phyloP scores from a whole-genome alignment of 64 coral and sea anemone species.

The Porites australiensis region DNA sequence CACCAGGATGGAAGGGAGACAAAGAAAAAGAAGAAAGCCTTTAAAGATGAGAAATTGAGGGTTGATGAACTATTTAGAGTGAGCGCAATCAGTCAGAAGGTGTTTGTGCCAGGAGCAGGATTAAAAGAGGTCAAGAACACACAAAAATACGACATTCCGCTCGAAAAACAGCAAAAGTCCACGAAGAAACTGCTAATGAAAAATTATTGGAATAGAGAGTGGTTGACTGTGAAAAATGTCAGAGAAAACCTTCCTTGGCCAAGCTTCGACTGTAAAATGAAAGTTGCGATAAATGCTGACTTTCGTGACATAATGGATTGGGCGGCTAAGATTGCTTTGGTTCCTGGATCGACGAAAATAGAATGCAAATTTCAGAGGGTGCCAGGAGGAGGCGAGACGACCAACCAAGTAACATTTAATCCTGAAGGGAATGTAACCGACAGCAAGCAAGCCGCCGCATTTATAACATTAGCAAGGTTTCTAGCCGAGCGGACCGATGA shows the following conservation, averaged over 20 bases:
- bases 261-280: neutral
- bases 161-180: too few species aligned
- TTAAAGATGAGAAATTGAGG: neutral
- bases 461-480: constrained; percentile 45
- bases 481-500: constrained; percentile 66
- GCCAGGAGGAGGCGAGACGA: neutral
- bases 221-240: neutral
- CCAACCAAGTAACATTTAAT: neutral
- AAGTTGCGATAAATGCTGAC: neutral
- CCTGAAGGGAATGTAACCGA: neutral
- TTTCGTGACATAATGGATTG: constrained; percentile 15
- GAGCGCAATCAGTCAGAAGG: neutral
- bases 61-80: constrained; percentile 63
- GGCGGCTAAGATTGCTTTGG: neutral
- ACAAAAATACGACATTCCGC: too few species aligned
- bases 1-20: neutral
- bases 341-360: neutral
- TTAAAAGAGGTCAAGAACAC: too few species aligned
- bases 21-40: neutral
- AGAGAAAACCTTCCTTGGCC: constrained; percentile 27
- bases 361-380: neutral
- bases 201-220: neutral
- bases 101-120: neutral
- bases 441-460: constrained; percentile 1
- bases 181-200: neutral